Conservation (phyloP, 30 jellyfish, hydroid and myxozoan genomes). For the Aurelia aurita complex sp. Pacific region DNA sequence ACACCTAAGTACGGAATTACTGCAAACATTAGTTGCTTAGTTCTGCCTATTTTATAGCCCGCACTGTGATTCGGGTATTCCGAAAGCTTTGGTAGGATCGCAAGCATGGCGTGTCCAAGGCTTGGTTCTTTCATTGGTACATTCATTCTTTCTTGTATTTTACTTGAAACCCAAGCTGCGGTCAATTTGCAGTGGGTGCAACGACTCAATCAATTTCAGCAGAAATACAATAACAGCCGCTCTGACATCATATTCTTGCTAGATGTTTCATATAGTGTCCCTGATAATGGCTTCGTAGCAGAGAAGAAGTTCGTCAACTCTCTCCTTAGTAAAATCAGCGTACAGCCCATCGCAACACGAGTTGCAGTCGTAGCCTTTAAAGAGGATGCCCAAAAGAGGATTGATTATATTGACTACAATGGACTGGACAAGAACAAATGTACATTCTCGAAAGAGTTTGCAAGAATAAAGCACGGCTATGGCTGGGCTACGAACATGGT, state of each 20-base stretch:
- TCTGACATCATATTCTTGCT: conserved; percentile 88
- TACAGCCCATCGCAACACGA: conserved; percentile 93
- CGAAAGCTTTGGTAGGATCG: conserved; percentile 30
- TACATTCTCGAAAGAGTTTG: conserved; percentile 77
- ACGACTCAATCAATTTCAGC: conserved; percentile 88
- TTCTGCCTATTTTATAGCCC: neutral
- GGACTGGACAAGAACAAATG: conserved; percentile 82
- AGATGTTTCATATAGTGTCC: conserved; percentile 89
- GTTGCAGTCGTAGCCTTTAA: conserved; percentile 83
- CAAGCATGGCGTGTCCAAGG: conserved; percentile 34
- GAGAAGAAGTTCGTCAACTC: conserved; percentile 87
- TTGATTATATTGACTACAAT: conserved; percentile 85
- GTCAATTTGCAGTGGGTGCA: conserved; percentile 59
- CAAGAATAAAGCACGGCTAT: conserved; percentile 59
- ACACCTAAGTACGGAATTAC: neutral
- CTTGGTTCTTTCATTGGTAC: conserved; percentile 20
- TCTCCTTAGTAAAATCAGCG: conserved; percentile 86
- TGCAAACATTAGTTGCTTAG: conserved; percentile 5
- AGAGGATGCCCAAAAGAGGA: conserved; percentile 39
- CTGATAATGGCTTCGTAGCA: conserved; percentile 68
- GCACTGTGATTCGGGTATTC: conserved; percentile 12
- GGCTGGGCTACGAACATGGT: conserved; percentile 88
- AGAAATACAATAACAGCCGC: conserved; percentile 87
- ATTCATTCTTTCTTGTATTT: conserved; percentile 1
- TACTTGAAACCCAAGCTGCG: conserved; percentile 12